These are phyloP conservation scores for Drosophila biarmipes DNA, from an alignment of 1,140 invertebrate species.

Conservation along the genomic window DNA sequence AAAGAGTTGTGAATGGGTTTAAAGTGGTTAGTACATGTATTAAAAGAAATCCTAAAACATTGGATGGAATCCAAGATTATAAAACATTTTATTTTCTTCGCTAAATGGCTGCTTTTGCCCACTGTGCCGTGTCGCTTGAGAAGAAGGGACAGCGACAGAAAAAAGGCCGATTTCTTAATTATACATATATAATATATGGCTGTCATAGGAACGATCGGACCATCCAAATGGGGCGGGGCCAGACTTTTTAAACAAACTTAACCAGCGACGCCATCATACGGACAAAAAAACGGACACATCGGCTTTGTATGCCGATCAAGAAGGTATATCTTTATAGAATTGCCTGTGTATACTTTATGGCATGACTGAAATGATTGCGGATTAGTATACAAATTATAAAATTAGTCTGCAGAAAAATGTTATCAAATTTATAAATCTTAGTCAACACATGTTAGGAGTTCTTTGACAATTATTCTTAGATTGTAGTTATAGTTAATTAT, in stretches of 20 bases:
- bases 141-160: background rate
- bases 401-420: no score
- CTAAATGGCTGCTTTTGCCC: background rate
- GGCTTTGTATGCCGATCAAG: background rate
- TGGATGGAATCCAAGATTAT: no score
- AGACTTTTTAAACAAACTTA: conserved; percentile 2
- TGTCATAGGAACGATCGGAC: conserved; percentile 8
- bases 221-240: background rate
- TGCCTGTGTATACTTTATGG: background rate
- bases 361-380: background rate
- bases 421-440: no score
- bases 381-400: no score
- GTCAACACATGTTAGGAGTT: no score
- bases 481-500: no score
- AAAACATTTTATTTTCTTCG: background rate
- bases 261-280: background rate
- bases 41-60: no score
- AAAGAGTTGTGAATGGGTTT: no score
- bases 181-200: conserved; percentile 10
- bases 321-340: background rate
- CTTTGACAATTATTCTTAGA: no score
- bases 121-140: background rate
- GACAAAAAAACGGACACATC: background rate
- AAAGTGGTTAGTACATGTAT: no score
- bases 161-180: conserved; percentile 8